Conservation (phyloP, 1,140 invertebrate species). For the Melipona quadrifasciata region DNA sequence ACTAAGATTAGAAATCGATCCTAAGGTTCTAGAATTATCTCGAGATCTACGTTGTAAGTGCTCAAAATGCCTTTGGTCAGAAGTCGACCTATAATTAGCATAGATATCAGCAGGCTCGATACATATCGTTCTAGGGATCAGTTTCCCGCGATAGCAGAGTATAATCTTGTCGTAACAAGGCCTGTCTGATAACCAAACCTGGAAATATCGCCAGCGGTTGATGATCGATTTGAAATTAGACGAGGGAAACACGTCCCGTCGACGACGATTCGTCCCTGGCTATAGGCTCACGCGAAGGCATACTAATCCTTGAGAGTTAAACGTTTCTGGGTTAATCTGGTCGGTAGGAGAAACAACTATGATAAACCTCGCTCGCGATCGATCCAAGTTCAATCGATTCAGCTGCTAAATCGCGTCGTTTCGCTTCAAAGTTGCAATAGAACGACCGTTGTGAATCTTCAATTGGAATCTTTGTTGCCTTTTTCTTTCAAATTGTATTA, state of each 20-base stretch:
- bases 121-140: not conserved
- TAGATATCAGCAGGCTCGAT: not conserved
- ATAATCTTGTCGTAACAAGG: not conserved
- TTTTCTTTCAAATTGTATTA: too few relatives aligned
- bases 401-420: not conserved
- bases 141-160: not conserved
- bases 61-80: too few relatives aligned
- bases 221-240: not conserved
- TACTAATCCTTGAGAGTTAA: not conserved
- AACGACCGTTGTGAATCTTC: too few relatives aligned
- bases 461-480: too few relatives aligned
- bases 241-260: not conserved
- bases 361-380: not conserved
- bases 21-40: too few relatives aligned
- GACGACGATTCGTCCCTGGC: not conserved
- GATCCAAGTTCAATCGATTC: not conserved
- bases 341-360: not conserved
- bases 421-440: too few relatives aligned
- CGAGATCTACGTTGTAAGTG: too few relatives aligned
- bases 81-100: not conserved
- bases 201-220: not conserved
- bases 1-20: too few relatives aligned
- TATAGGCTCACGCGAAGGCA: constrained; percentile 2
- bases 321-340: constrained; percentile 14
- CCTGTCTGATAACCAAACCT: not conserved